Evolutionary conservation across 1,140 invertebrate genomes (phyloP).

Genomic region (Ericerus pela): DNA sequence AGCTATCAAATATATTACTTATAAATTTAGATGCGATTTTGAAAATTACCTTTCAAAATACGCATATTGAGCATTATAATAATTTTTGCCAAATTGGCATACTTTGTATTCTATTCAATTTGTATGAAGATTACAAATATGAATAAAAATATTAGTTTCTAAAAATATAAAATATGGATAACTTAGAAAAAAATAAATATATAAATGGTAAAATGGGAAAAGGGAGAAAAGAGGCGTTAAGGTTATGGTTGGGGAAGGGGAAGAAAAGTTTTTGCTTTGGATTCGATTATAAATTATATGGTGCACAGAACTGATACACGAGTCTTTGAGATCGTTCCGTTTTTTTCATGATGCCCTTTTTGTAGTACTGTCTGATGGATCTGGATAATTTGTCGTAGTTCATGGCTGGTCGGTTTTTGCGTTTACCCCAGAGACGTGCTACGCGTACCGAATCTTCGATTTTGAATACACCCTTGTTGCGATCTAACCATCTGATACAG

Average conservation of each 20-base stretch:
- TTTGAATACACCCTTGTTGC: constrained; percentile 90
- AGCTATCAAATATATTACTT: not conserved
- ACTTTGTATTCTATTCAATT: not conserved
- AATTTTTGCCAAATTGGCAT: constrained; percentile 4
- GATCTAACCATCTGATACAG: constrained; percentile 93
- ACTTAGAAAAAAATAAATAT: not conserved
- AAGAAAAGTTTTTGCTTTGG: not conserved
- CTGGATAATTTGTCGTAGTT: constrained; percentile 98
- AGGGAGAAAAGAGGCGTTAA: not conserved
- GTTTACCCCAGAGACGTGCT: constrained; percentile 85
- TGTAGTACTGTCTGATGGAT: constrained; percentile 97
- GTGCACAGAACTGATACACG: constrained; percentile 97
- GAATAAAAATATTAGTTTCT: not conserved
- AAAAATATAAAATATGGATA: not conserved
- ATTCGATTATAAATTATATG: constrained; percentile 60
- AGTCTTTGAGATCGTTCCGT: constrained; percentile 92
- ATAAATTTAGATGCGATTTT: not conserved
- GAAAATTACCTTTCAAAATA: constrained; percentile 11
- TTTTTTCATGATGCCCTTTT: constrained; percentile 99
- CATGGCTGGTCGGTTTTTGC: constrained; percentile 97
- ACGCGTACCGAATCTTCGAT: constrained; percentile 96
- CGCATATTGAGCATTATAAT: not conserved
- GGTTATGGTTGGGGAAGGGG: not conserved
- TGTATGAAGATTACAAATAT: not conserved
- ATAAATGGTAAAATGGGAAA: not conserved